Conservation (phyloP, 2,797 vertebrate genomes). For the Coregonus sp. region DNA sequence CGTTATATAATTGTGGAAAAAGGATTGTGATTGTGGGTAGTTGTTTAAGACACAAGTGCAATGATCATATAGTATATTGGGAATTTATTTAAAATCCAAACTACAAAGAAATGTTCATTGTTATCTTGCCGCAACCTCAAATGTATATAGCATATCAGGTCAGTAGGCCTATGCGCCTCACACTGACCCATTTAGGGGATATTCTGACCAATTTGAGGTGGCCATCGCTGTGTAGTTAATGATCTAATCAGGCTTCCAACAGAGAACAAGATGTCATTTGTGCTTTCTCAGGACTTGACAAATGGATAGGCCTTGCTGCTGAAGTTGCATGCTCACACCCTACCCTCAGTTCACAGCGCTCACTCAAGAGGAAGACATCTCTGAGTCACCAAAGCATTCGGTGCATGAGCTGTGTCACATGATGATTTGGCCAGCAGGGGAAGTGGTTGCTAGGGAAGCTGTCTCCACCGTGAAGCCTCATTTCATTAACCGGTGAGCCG, state of each 20-base stretch:
- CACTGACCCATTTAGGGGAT: neutral
- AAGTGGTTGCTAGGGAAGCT: conserved; percentile 47
- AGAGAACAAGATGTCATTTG: neutral
- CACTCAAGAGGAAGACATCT: neutral
- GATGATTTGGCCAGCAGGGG: conserved; percentile 29
- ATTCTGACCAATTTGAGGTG: neutral
- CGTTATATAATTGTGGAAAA: neutral
- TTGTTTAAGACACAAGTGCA: too few species aligned
- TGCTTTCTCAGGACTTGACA: neutral
- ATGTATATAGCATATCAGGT: neutral
- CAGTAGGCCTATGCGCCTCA: neutral
- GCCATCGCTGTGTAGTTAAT: neutral
- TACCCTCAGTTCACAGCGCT: conserved; percentile 1
- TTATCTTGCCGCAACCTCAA: too few species aligned
- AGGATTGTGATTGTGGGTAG: neutral
- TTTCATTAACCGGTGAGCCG: conserved; percentile 26
- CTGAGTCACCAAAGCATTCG: conserved; percentile 14
- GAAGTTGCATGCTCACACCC: neutral
- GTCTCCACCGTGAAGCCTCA: conserved; percentile 16
- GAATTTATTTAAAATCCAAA: neutral
- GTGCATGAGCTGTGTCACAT: conserved; percentile 45
- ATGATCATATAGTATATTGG: neutral
- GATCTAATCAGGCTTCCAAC: neutral
- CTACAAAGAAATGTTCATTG: neutral
- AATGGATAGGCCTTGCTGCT: neutral